Evolutionary conservation across 2,797 vertebrate species (phyloP).

Genomic region (Sparidentex hasta): DNA sequence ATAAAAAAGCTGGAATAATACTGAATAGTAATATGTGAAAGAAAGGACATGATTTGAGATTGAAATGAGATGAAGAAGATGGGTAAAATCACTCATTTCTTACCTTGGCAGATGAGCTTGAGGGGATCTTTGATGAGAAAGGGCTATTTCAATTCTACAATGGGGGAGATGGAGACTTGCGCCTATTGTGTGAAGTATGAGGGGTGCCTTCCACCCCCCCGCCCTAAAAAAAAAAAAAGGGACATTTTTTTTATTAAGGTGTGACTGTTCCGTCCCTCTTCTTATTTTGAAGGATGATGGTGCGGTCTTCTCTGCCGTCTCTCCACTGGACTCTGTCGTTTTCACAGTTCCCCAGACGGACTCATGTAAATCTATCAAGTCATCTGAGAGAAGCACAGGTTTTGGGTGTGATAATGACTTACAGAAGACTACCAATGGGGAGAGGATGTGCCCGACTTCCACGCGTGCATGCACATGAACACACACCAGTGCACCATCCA

Average conservation of each 20-base stretch:
- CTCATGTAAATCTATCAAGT: slow-evolving; percentile 88
- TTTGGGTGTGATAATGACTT: slow-evolving; percentile 92
- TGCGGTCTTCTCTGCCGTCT: slow-evolving; percentile 67
- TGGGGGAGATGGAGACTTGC: slow-evolving; percentile 64
- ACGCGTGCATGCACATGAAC: slow-evolving; percentile 13
- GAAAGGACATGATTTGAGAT: slow-evolving; percentile 75
- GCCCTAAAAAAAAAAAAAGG: slow-evolving; percentile 41
- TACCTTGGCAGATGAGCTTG: slow-evolving; percentile 65
- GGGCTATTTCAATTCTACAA: slow-evolving; percentile 73
- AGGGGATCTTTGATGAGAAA: slow-evolving; percentile 74
- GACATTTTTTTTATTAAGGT: slow-evolving; percentile 77
- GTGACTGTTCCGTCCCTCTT: slow-evolving; percentile 71
- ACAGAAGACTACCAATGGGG: slow-evolving; percentile 83
- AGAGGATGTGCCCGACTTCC: slow-evolving; percentile 50
- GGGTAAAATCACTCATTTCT: slow-evolving; percentile 64
- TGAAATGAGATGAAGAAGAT: slow-evolving; percentile 74
- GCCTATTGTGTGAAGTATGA: slow-evolving; percentile 78
- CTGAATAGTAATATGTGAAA: slow-evolving; percentile 65
- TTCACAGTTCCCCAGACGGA: slow-evolving; percentile 82
- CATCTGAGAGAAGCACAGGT: slow-evolving; percentile 85
- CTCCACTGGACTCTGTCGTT: slow-evolving; percentile 67
- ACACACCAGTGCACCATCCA: slow-evolving; percentile 49
- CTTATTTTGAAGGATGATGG: slow-evolving; percentile 80
- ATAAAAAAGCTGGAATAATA: slow-evolving; percentile 62
- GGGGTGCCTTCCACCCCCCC: slow-evolving; percentile 42